Evolutionary conservation across 2,113 vertebrate species (phyloP).

Genomic region (Emberiza fucata): DNA sequence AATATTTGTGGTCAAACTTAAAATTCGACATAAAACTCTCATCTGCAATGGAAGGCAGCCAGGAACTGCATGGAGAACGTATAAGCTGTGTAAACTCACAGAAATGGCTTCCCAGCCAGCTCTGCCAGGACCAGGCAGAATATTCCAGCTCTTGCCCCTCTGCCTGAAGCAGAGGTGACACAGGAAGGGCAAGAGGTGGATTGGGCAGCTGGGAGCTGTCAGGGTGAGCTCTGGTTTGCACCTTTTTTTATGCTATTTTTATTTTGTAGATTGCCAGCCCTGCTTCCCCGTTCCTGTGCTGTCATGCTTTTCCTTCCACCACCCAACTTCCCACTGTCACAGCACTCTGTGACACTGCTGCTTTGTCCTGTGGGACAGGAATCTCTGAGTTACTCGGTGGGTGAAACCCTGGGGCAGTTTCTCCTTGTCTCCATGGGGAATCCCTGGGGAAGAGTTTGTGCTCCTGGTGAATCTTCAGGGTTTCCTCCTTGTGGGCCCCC

Average conservation of each 20-base stretch:
- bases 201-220: background rate
- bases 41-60: slow-evolving; percentile 68
- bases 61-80: slow-evolving; percentile 65
- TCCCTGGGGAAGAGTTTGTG: background rate
- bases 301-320: background rate
- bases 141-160: slow-evolving; percentile 10
- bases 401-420: background rate
- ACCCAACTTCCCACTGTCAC: background rate
- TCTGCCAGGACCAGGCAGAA: background rate
- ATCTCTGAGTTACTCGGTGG: background rate
- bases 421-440: background rate
- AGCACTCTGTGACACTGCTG: background rate
- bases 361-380: background rate
- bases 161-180: background rate
- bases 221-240: background rate
- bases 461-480: background rate
- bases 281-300: background rate
- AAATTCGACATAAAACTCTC: slow-evolving; percentile 76
- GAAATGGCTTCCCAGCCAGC: slow-evolving; percentile 9
- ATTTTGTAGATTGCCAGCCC: background rate
- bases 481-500: rapidly evolving
- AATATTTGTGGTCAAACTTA: slow-evolving; percentile 81
- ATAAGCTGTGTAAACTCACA: slow-evolving; percentile 60
- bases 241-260: background rate
- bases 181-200: background rate